A percentile compares a stretch with the other conserved stretches of the same genome.
phyloP scores from a whole-genome alignment of 2,888 invertebrate genomes.

The Colostygia pectinataria region DNA sequence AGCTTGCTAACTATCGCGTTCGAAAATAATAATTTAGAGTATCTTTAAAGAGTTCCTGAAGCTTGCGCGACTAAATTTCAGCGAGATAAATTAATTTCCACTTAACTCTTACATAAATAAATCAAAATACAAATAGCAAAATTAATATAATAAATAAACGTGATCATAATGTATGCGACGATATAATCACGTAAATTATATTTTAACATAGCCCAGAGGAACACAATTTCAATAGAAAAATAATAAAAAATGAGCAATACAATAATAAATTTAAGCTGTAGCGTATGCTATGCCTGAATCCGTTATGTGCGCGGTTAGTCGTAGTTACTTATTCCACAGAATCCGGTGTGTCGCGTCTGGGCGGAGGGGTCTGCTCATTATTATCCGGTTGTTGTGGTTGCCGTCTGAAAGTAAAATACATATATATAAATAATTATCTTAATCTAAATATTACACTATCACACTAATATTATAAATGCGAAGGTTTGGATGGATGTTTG shows the following conservation, averaged over 20 bases:
- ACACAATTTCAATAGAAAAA: constrained; percentile 14
- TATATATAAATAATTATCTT: background rate
- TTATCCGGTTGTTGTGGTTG: constrained; percentile 1
- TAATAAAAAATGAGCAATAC: constrained; percentile 21
- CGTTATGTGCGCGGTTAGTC: constrained; percentile 10
- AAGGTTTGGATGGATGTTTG: no score
- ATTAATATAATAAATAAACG: constrained; percentile 9
- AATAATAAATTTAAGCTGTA: constrained; percentile 11
- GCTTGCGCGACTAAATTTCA: constrained; percentile 5
- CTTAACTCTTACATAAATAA: constrained; percentile 10
- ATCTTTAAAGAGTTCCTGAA: no score
- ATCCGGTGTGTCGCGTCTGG: background rate
- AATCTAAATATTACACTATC: no score
- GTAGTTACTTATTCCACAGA: constrained; percentile 2
- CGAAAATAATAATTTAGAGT: no score
- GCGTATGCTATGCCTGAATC: constrained; percentile 14
- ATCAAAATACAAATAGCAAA: constrained; percentile 6
- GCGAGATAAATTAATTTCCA: background rate
- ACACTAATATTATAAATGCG: no score
- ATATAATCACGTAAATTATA: constrained; percentile 8
- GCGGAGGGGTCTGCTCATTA: constrained; percentile 1
- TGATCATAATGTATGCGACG: background rate
- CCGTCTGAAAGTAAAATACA: constrained; percentile 3
- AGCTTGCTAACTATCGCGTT: no score
- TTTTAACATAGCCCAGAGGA: constrained; percentile 15